Evolutionary conservation across 2,797 vertebrate genomes (phyloP).

Genomic region (Tragopan temminckii): DNA sequence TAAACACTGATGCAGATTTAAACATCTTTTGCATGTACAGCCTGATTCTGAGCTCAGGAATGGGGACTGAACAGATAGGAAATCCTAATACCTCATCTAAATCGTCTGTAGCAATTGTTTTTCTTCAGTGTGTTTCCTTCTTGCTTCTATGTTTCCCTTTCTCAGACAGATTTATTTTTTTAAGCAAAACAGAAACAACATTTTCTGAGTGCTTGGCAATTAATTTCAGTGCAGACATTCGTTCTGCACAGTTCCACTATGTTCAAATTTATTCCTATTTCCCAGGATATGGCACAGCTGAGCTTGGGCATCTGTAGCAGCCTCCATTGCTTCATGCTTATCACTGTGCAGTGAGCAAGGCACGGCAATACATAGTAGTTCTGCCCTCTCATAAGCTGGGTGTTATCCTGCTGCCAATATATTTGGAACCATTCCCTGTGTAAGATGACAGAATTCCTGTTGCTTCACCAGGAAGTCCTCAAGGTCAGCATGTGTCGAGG

Average conservation of each 20-base stretch:
- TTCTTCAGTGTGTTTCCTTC: not conserved
- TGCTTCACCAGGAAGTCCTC: constrained; percentile 53
- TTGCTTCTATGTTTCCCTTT: not conserved
- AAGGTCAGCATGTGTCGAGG: constrained; percentile 74
- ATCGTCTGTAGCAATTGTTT: not conserved
- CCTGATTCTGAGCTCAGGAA: not conserved
- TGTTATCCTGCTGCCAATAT: not conserved
- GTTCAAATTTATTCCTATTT: constrained; percentile 6
- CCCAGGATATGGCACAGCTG: not conserved
- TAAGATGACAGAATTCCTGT: not conserved
- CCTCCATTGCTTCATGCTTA: not conserved
- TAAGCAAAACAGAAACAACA: not conserved
- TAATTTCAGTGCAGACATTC: not conserved
- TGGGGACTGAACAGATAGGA: not conserved
- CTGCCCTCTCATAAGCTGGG: not conserved
- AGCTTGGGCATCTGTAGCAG: not conserved
- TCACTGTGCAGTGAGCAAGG: not conserved
- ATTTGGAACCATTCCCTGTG: not conserved
- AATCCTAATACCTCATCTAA: constrained; percentile 16
- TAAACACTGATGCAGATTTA: not conserved
- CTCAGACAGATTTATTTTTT: not conserved
- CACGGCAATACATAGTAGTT: not conserved
- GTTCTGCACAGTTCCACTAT: not conserved
- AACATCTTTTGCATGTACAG: not conserved
- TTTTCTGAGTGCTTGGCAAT: not conserved